Evolutionary conservation across 2,797 vertebrate species (phyloP).

Genomic region (Esox masquinongy): DNA sequence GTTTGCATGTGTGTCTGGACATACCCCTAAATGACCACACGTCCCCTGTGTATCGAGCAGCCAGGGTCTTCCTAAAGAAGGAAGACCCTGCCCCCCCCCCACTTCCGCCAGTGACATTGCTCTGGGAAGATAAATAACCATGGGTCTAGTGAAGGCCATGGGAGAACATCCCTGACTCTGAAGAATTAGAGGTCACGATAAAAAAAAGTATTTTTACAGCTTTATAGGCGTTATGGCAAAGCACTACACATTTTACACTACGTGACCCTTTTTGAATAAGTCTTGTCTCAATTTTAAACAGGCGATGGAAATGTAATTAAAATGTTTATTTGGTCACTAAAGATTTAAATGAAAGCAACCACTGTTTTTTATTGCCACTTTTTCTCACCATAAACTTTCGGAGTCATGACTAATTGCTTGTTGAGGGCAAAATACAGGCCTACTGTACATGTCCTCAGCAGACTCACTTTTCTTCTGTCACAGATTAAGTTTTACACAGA

Average conservation of each 20-base stretch:
- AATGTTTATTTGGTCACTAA: conserved; percentile 55
- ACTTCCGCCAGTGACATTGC: conserved; percentile 8
- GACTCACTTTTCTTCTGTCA: not conserved
- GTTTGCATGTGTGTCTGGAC: not conserved
- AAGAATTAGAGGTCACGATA: conserved; percentile 17
- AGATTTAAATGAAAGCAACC: conserved; percentile 46
- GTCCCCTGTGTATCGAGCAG: not conserved
- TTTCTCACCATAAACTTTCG: conserved; percentile 49
- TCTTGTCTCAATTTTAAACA: conserved; percentile 44
- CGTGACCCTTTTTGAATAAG: conserved; percentile 11
- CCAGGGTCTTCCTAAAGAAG: not conserved
- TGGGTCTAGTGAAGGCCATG: conserved; percentile 20
- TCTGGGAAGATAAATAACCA: conserved; percentile 26
- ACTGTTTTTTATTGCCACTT: conserved; percentile 43
- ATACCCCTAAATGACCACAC: not conserved
- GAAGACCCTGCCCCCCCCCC: not conserved
- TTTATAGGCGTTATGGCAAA: conserved; percentile 16
- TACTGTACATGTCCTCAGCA: not conserved
- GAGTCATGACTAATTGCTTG: conserved; percentile 45
- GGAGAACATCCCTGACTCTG: conserved; percentile 15
- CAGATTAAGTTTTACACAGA: not conserved
- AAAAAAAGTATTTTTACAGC: conserved; percentile 39
- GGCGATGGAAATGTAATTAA: conserved; percentile 50
- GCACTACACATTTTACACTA: conserved; percentile 20
- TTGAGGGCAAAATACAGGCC: conserved; percentile 33